Percentiles rank a stretch among this genome's conserved stretches.
These are phyloP conservation scores for Fragum whitleyi DNA, from an alignment of 2,888 invertebrate species.

Conservation along the genomic window DNA sequence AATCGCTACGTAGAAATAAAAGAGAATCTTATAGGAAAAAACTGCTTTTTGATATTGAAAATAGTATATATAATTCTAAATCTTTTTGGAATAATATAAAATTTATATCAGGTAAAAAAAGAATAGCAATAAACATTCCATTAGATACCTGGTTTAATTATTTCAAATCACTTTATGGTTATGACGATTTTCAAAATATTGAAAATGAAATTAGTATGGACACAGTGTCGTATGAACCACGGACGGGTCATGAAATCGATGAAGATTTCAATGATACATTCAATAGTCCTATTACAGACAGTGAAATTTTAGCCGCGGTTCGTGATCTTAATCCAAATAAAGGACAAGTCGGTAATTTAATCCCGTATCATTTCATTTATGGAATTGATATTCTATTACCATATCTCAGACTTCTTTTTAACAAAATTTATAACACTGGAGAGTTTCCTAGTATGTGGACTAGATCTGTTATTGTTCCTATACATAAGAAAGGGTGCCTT, in stretches of 20 bases:
- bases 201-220: not conserved
- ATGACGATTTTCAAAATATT: too few relatives aligned
- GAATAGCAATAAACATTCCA: not conserved
- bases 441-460: constrained; percentile 10
- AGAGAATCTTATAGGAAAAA: not conserved
- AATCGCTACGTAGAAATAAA: constrained; percentile 1
- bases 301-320: constrained; percentile 1
- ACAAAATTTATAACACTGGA: constrained; percentile 14
- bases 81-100: constrained; percentile 12
- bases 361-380: not conserved
- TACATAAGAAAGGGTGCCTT: constrained; percentile 19
- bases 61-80: constrained; percentile 8
- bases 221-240: not conserved
- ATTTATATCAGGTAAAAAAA: not conserved
- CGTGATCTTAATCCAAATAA: not conserved
- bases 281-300: constrained; percentile 4
- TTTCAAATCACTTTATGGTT: constrained; percentile 2
- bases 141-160: constrained; percentile 9
- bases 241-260: not conserved
- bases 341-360: not conserved
- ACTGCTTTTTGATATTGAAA: not conserved
- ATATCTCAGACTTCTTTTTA: not conserved
- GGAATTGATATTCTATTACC: not conserved
- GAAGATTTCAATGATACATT: not conserved
- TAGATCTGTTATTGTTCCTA: constrained; percentile 1